phyloP scores from a whole-genome alignment of 2,113 vertebrate species.

The Ochotona curzoniae region DNA sequence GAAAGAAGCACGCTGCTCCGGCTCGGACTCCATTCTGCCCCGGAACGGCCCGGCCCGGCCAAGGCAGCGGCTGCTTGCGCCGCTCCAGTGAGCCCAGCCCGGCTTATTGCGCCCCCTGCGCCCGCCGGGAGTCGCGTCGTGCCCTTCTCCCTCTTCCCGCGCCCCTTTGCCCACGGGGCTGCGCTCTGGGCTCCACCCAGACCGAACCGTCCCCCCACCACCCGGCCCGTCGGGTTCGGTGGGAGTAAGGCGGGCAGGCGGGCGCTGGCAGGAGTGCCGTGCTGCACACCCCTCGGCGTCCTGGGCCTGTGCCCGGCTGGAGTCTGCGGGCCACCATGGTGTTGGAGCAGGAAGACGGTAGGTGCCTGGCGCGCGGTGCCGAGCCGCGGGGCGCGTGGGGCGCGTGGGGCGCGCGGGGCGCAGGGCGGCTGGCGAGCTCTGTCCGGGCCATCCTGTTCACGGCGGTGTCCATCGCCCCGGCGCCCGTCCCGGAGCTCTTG shows the following conservation, averaged over 20 bases:
- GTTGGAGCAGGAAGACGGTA: constrained; percentile 96
- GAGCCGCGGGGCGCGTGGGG: background rate
- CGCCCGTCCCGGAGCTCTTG: background rate
- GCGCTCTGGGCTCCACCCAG: background rate
- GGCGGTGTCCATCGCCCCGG: background rate
- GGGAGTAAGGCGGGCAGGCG: constrained; percentile 17
- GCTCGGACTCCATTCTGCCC: background rate
- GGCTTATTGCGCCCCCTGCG: background rate
- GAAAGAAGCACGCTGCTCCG: constrained; percentile 4
- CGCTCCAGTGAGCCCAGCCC: background rate
- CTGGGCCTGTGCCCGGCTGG: constrained; percentile 83
- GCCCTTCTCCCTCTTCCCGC: background rate
- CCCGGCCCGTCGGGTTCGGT: constrained; percentile 12
- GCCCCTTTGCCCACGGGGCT: constrained; percentile 18
- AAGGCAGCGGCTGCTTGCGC: constrained; percentile 8
- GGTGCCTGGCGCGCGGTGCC: constrained; percentile 77
- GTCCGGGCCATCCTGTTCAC: background rate
- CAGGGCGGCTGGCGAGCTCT: background rate
- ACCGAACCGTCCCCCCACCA: background rate
- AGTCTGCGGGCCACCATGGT: constrained; percentile 93
- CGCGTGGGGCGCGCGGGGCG: background rate
- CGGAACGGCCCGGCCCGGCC: background rate
- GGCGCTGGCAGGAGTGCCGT: background rate
- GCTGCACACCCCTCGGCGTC: background rate
- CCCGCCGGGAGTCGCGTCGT: background rate